A percentile compares a stretch with the other conserved stretches of the same genome.
These are phyloP conservation scores for Caenorhabditis elegans DNA, from an alignment of 1,140 invertebrate genomes.

Conservation along the genomic window DNA sequence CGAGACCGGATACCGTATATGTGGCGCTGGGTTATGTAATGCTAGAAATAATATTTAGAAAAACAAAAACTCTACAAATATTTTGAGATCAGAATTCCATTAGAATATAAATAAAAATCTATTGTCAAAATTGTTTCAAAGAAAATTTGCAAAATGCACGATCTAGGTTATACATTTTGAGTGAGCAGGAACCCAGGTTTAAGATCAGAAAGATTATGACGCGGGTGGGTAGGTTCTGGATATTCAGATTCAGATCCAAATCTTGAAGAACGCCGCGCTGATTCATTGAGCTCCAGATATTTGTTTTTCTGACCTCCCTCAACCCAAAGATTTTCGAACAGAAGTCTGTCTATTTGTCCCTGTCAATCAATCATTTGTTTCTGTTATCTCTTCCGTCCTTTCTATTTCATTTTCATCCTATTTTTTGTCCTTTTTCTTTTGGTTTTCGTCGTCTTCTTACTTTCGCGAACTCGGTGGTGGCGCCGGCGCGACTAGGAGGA, in stretches of 20 bases:
- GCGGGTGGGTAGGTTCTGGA: too few relatives aligned
- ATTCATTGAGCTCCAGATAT: not conserved
- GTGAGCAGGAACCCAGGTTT: too few relatives aligned
- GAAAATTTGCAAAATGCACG: too few relatives aligned
- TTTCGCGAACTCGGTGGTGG: not conserved
- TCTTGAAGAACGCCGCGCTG: not conserved
- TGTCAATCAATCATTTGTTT: constrained; percentile 29
- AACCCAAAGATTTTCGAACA: constrained; percentile 9
- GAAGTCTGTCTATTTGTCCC: not conserved
- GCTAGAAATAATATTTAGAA: too few relatives aligned
- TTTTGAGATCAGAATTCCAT: too few relatives aligned
- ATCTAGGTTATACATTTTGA: too few relatives aligned
- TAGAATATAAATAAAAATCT: too few relatives aligned
- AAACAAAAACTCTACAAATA: too few relatives aligned
- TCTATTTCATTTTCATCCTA: constrained; percentile 16
- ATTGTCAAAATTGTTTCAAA: too few relatives aligned
- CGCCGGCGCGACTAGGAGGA: not conserved
- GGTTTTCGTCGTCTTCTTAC: not conserved
- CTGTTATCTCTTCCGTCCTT: constrained; percentile 19
- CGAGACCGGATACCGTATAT: too few relatives aligned
- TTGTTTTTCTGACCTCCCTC: not conserved
- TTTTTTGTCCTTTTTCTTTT: not conserved
- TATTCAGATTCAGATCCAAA: not conserved
- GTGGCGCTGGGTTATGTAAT: too few relatives aligned
- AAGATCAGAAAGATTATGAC: too few relatives aligned